A percentile compares a stretch with the other conserved stretches of the same genome.
These are phyloP conservation scores for Apteryx owenii DNA, from an alignment of 2,113 vertebrate genomes.

Conservation along the genomic window DNA sequence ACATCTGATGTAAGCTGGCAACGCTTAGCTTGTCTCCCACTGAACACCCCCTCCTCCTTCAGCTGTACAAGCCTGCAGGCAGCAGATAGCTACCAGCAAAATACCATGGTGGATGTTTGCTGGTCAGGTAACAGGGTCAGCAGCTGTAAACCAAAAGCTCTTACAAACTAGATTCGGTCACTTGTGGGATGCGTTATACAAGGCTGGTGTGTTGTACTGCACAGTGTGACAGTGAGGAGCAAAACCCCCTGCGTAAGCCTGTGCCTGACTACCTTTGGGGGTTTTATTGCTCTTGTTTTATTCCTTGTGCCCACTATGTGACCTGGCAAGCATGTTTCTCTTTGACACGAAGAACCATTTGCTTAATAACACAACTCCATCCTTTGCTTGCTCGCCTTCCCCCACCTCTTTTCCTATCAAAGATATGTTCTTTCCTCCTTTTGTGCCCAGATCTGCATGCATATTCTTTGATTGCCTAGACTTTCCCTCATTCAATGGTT, in stretches of 20 bases:
- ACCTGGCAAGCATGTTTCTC: neutral
- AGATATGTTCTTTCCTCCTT: neutral
- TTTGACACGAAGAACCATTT: neutral
- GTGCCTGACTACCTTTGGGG: neutral
- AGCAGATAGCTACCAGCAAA: neutral
- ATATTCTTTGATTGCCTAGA: slow-evolving; percentile 21
- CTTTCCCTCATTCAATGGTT: slow-evolving; percentile 13
- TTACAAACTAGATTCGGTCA: neutral
- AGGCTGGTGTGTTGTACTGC: neutral
- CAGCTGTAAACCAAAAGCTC: neutral
- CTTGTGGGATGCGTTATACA: neutral
- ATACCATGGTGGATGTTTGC: neutral
- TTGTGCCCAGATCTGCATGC: neutral
- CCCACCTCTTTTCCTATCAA: neutral
- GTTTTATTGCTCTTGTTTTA: neutral
- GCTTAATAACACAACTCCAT: neutral
- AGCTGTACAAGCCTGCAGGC: neutral
- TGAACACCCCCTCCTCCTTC: neutral
- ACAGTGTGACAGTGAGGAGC: neutral
- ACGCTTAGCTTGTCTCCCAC: neutral
- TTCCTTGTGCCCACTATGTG: neutral
- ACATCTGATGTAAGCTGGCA: neutral
- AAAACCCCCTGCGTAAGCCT: neutral
- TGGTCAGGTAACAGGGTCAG: neutral
- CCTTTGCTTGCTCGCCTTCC: neutral